These are phyloP conservation scores for Lycia hirtaria DNA, from an alignment of 2,888 invertebrate genomes.

Conservation along the genomic window DNA sequence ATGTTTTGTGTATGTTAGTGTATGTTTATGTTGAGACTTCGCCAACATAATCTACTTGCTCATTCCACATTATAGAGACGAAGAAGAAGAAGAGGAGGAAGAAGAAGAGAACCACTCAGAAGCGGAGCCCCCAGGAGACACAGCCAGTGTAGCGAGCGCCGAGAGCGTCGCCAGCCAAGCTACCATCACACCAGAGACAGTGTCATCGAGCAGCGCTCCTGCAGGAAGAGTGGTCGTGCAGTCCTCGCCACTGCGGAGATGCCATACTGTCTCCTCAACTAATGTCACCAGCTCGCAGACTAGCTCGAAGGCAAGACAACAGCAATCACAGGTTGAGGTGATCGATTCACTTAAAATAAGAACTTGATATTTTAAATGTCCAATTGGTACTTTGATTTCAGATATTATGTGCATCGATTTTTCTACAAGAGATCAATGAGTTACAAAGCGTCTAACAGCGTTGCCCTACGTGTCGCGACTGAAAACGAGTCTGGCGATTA, in stretches of 20 bases:
- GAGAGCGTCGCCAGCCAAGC: constrained; percentile 67
- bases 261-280: constrained; percentile 69
- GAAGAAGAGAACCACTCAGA: constrained; percentile 64
- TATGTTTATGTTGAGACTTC: too few relatives aligned
- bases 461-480: too few relatives aligned
- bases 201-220: constrained; percentile 73
- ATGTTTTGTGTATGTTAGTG: too few relatives aligned
- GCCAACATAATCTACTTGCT: too few relatives aligned
- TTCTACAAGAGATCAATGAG: too few relatives aligned
- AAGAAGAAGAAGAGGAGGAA: constrained; percentile 62
- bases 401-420: too few relatives aligned
- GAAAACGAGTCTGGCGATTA: too few relatives aligned
- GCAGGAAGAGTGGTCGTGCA: constrained; percentile 49
- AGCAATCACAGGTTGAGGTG: too few relatives aligned
- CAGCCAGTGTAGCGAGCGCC: constrained; percentile 61
- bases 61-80: constrained; percentile 33
- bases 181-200: constrained; percentile 73
- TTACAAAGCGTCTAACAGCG: too few relatives aligned
- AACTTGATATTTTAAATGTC: background rate
- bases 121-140: constrained; percentile 55
- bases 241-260: constrained; percentile 70
- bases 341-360: too few relatives aligned
- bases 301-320: constrained; percentile 13
- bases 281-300: constrained; percentile 58
- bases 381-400: too few relatives aligned